These are phyloP conservation scores for Eumeta japonica DNA, from an alignment of 1,140 invertebrate genomes.

Conservation along the genomic window DNA sequence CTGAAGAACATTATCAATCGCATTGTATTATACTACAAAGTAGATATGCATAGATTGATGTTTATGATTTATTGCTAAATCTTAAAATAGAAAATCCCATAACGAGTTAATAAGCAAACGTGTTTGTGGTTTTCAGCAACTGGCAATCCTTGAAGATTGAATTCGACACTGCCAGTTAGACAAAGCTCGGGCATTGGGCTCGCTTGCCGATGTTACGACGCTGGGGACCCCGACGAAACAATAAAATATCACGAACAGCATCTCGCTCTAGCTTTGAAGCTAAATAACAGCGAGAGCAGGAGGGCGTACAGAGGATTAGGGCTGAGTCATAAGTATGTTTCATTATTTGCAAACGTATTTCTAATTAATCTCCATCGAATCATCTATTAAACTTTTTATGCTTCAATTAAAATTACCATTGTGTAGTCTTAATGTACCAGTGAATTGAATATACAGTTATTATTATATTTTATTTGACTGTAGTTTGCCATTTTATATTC, in stretches of 20 bases:
- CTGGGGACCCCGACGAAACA: constrained; percentile 89
- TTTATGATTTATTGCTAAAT: too few relatives aligned
- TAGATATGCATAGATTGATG: background rate
- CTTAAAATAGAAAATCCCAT: too few relatives aligned
- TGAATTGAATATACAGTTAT: too few relatives aligned
- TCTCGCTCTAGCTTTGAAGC: constrained; percentile 74
- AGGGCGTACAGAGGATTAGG: constrained; percentile 87
- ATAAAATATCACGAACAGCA: constrained; percentile 92
- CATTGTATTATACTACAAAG: too few relatives aligned
- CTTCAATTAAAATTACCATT: too few relatives aligned
- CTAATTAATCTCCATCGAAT: too few relatives aligned
- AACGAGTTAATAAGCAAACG: background rate
- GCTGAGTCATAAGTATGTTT: constrained; percentile 49
- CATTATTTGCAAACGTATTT: background rate
- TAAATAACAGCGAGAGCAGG: constrained; percentile 84
- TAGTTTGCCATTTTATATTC: too few relatives aligned
- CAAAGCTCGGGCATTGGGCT: constrained; percentile 83
- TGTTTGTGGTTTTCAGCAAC: constrained; percentile 62
- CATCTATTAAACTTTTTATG: too few relatives aligned
- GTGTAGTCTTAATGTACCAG: too few relatives aligned
- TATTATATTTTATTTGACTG: too few relatives aligned
- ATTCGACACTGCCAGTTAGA: constrained; percentile 68
- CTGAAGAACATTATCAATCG: too few relatives aligned
- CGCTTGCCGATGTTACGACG: constrained; percentile 95
- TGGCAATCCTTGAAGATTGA: constrained; percentile 84